Conservation (phyloP, 2,797 vertebrate genomes). For the Nyctibius grandis region DNA sequence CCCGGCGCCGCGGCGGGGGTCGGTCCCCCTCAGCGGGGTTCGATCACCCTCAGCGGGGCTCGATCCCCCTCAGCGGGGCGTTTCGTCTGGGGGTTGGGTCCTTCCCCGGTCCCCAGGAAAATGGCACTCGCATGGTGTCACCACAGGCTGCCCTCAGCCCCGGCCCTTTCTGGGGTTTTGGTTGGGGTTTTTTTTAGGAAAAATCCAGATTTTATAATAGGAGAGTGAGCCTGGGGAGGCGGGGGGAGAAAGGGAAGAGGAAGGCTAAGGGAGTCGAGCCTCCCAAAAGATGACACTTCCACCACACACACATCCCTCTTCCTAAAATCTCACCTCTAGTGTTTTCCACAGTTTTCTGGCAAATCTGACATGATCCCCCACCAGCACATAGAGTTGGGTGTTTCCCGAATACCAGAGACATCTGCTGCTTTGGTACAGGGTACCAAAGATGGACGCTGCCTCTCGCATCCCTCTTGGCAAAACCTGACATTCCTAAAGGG, state of each 20-base stretch:
- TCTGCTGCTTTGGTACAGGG: fast-evolving
- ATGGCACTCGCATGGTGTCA: background rate
- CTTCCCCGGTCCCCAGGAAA: background rate
- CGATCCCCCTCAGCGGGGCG: no score
- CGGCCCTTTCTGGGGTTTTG: background rate
- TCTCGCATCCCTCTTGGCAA: background rate
- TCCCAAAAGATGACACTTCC: background rate
- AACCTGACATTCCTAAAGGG: background rate
- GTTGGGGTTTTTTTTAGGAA: background rate
- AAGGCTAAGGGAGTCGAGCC: background rate
- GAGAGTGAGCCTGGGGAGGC: background rate
- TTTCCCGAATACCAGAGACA: fast-evolving
- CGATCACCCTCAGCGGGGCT: no score
- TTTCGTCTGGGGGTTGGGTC: background rate
- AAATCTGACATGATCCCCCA: fast-evolving
- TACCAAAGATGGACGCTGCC: fast-evolving
- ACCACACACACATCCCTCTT: fast-evolving
- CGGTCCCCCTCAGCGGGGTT: background rate
- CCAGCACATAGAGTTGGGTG: fast-evolving
- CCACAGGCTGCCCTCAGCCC: background rate
- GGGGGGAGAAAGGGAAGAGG: no score
- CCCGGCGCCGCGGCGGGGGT: background rate
- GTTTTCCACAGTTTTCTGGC: background rate
- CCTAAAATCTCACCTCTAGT: fast-evolving
- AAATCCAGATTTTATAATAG: background rate